These are phyloP conservation scores for Reticulitermes speratus DNA, from an alignment of 1,140 invertebrate genomes.

Conservation along the genomic window DNA sequence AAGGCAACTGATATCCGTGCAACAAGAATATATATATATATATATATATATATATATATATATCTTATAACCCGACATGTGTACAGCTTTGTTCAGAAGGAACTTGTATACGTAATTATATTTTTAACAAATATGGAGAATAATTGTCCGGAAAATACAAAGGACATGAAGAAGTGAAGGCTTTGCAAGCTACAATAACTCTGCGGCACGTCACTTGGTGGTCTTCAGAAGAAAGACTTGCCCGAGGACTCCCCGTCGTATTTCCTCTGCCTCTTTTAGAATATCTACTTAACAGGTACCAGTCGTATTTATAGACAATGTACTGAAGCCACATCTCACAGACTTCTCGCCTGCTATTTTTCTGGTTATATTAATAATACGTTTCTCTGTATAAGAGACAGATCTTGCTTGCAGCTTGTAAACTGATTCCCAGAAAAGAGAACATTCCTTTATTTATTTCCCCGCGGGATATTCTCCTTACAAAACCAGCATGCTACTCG, in stretches of 20 bases:
- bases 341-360: neutral
- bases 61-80: too few relatives aligned
- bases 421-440: neutral
- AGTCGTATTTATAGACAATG: neutral
- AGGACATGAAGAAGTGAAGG: neutral
- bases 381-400: neutral
- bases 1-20: too few relatives aligned
- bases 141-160: neutral
- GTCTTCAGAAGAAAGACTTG: neutral
- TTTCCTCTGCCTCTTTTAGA: neutral
- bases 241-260: neutral
- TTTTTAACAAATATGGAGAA: neutral
- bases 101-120: neutral
- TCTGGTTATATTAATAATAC: neutral
- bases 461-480: neutral
- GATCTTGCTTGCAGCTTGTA: neutral
- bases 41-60: too few relatives aligned
- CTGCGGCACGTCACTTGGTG: neutral
- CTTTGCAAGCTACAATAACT: neutral
- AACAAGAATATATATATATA: too few relatives aligned
- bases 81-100: neutral
- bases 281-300: neutral
- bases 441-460: neutral
- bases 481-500: neutral
- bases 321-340: neutral